Evolutionary conservation across 2,797 vertebrate species (phyloP), one percentile per base, ranked within the genome.

Genomic region (Siniperca undulata): DNA sequence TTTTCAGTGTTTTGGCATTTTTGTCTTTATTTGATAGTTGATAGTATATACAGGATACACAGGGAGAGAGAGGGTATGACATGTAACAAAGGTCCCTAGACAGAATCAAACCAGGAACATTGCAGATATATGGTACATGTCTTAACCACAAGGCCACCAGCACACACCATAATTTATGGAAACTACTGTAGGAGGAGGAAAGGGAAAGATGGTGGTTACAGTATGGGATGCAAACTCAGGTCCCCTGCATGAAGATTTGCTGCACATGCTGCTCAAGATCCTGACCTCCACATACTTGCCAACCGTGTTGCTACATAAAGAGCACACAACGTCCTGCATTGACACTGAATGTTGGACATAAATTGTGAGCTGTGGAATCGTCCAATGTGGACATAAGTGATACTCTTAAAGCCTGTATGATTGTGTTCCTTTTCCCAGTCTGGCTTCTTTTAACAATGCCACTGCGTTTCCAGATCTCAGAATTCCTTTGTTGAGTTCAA

Each of bases 401-500:
- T 40, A n/a, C 13, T 42, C 9, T 42, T 17, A 68, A 64, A 68
- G 42, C 56, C 3, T 36, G 7, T 27, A 3, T 38, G 13, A 5
- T 17, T 3, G 0, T n/a, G 17, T 38, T 69, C 8, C 5, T 72
- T 27, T 61, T 30, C 3, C 20, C 6, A 24, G 20, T 56, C 8
- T 30, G 16, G 42, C 20, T 40, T 62, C 27, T 38, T 70, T 80
- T 71, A 53, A 24, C 46, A 66, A 56, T 56, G 52, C 36, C 56
- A 53, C 22, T 17, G 30, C 36, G 5, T 70, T 74, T 16, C 42
- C 11, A 2, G 16, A 70, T 50, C 7, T 38, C n/a, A 36, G 22
- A 19, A 27, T 40, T 12, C 12, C 24, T 72, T 74, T n/a, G 6
- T 12, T 58, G 8, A 36, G 17, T 40, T 46, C 7, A 42, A 5